phyloP scores from a whole-genome alignment of 37 sponge, comb jelly and placozoan species.

The Crambe crambe region DNA sequence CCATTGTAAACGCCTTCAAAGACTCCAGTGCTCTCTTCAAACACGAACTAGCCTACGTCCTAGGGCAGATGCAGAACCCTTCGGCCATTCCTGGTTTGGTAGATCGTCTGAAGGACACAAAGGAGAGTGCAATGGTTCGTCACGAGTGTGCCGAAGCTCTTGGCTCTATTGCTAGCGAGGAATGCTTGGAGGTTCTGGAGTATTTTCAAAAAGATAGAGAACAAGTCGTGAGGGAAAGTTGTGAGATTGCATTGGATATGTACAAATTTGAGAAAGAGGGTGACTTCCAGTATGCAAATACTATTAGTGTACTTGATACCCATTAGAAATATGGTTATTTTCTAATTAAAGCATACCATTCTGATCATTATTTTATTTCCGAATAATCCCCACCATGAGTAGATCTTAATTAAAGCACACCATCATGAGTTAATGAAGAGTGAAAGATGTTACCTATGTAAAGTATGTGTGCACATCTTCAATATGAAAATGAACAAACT shows the following conservation, averaged over 20 bases:
- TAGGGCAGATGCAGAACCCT: slow-evolving; percentile 93
- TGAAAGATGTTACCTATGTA: too few species aligned
- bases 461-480: too few species aligned
- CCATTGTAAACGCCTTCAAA: slow-evolving; percentile 65
- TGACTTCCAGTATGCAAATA: slow-evolving; percentile 93
- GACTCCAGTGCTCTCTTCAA: slow-evolving; percentile 89
- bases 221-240: slow-evolving; percentile 93
- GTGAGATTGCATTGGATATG: slow-evolving; percentile 97
- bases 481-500: too few species aligned
- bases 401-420: too few species aligned
- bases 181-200: slow-evolving; percentile 69
- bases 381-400: too few species aligned
- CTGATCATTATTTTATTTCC: too few species aligned
- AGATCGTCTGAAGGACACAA: slow-evolving; percentile 57
- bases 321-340: too few species aligned
- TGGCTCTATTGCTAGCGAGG: slow-evolving; percentile 87
- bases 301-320: slow-evolving; percentile 14
- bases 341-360: too few species aligned
- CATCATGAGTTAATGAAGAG: too few species aligned
- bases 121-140: slow-evolving; percentile 92
- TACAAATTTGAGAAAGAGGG: slow-evolving; percentile 63
- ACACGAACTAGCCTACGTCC: slow-evolving; percentile 96
- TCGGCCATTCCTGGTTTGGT: slow-evolving; percentile 67
- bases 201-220: slow-evolving; percentile 70
- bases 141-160: slow-evolving; percentile 99